Base-by-base conservation (phyloP, 2,888 invertebrate species). In the Cenopis cana region DNA sequence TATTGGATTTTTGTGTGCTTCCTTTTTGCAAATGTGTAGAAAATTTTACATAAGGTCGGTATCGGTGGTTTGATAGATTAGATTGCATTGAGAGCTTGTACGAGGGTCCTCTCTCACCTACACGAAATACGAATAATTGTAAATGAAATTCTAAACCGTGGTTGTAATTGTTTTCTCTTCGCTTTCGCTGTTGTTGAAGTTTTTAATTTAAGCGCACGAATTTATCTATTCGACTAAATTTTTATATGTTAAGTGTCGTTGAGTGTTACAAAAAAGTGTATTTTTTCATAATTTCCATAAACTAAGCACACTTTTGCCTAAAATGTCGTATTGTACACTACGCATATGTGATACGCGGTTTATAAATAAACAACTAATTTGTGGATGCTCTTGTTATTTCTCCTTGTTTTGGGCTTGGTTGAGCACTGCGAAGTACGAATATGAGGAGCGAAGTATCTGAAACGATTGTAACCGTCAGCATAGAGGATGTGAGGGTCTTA, bases 291-390 rank as follows among this genome's bases (percentile, higher is more conserved):
- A 84, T 78, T 85, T 80, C 82, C 83, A 76, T 86, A 84, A 82
- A 84, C 76, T 86, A 89, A 91, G 89, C 90, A 89, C 93, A 91
- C 89, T 89, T 88, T 88, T 86, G 92, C 90, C 91, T 92, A 90
- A 89, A 84, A 87, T 86, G 82, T 89, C 90, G 88, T 90, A 85
- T 89, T 90, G 89, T 90, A 90, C 91, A 90, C 89, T 89, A 87
- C 88, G 87, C 89, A 88, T 89, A 91, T 91, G 92, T 92, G 92
- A 93, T 93, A 93, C 90, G 91, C 89, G 85, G 86, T 93, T 89
- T 90, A 89, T 88, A 87, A 90, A 89, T 90, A 91, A 92, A 91
- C 83, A 81, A 88, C 85, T 87, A 85, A 90, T 88, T 89, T 89
- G 88, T 88, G 85, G 78, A 41, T 12, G 11, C 9, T 11, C n/a